A percentile compares a stretch with the other conserved stretches of the same genome.
Evolutionary conservation across 2,888 invertebrate genomes (phyloP).

Genomic region (Euplexia lucipara): DNA sequence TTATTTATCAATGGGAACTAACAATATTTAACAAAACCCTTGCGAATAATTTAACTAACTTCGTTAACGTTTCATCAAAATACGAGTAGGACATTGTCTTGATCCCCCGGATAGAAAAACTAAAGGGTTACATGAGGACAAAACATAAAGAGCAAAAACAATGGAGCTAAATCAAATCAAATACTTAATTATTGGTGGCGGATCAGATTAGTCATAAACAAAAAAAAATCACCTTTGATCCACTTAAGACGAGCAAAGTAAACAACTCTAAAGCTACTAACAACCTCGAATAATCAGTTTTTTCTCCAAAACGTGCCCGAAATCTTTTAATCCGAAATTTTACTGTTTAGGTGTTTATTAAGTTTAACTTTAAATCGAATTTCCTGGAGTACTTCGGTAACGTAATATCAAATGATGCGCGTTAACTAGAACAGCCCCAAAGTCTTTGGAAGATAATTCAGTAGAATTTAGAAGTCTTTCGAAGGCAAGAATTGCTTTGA

Average conservation of each 20-base stretch:
- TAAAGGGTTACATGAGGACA: too few relatives aligned
- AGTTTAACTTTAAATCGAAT: conserved; percentile 50
- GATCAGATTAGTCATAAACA: too few relatives aligned
- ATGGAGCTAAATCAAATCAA: too few relatives aligned
- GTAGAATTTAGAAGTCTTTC: conserved; percentile 20
- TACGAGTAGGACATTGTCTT: too few relatives aligned
- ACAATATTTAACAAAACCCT: too few relatives aligned
- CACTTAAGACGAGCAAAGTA: conserved; percentile 17
- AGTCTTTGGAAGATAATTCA: conserved; percentile 13
- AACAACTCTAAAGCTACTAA: conserved; percentile 22
- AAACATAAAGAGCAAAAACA: too few relatives aligned
- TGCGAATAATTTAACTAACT: too few relatives aligned
- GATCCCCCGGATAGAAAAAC: too few relatives aligned
- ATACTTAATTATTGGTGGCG: too few relatives aligned
- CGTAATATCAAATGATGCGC: conserved; percentile 31
- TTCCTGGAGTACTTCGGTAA: conserved; percentile 37
- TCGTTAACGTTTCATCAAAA: too few relatives aligned
- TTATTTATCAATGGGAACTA: too few relatives aligned
- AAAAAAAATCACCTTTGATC: too few relatives aligned
- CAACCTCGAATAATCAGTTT: conserved; percentile 19
- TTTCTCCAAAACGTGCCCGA: conserved; percentile 33
- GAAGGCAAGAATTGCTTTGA: conserved; percentile 26
- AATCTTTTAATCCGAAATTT: conserved; percentile 39
- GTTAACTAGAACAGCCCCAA: conserved; percentile 8
- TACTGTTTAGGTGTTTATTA: conserved; percentile 47